Conservation (phyloP, 2,797 vertebrate species). For the Rhinatrema bivittatum region DNA sequence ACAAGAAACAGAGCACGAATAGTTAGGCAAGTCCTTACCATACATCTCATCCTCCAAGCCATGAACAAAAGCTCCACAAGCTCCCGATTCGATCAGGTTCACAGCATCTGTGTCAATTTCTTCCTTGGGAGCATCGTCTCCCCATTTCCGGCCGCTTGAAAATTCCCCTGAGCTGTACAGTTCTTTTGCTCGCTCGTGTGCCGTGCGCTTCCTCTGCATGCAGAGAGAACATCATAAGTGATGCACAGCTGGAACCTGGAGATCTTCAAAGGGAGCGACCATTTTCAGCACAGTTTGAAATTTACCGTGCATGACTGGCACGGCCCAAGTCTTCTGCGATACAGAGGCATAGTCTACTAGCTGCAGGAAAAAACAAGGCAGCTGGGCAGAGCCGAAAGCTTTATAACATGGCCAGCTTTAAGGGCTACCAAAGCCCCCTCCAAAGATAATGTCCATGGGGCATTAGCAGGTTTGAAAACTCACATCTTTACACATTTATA, state of each 20-base stretch:
- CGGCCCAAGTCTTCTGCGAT: too few relatives aligned
- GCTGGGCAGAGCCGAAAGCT: too few relatives aligned
- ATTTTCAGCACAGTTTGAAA: background rate
- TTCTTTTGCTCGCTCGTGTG: slow-evolving; percentile 91
- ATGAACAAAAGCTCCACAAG: slow-evolving; percentile 94
- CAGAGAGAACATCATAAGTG: slow-evolving; percentile 1
- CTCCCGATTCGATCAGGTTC: slow-evolving; percentile 90
- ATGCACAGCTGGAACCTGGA: background rate
- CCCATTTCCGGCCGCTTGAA: slow-evolving; percentile 93
- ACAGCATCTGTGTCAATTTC: slow-evolving; percentile 85
- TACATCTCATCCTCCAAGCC: slow-evolving; percentile 98
- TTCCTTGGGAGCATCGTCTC: slow-evolving; percentile 92
- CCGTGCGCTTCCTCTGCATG: slow-evolving; percentile 86
- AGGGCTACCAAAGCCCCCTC: too few relatives aligned
- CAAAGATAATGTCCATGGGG: too few relatives aligned
- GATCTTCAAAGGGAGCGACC: too few relatives aligned
- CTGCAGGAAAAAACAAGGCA: too few relatives aligned
- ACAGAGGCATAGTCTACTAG: too few relatives aligned
- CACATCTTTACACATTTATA: too few relatives aligned
- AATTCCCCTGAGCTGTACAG: slow-evolving; percentile 94
- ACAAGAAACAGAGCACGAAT: too few relatives aligned
- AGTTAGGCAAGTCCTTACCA: too few relatives aligned
- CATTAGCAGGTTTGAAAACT: too few relatives aligned
- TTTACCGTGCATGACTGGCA: background rate
- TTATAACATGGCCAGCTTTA: too few relatives aligned